Base-by-base conservation (phyloP, 1,140 invertebrate genomes). In the Lepeophtheirus salmonis region DNA sequence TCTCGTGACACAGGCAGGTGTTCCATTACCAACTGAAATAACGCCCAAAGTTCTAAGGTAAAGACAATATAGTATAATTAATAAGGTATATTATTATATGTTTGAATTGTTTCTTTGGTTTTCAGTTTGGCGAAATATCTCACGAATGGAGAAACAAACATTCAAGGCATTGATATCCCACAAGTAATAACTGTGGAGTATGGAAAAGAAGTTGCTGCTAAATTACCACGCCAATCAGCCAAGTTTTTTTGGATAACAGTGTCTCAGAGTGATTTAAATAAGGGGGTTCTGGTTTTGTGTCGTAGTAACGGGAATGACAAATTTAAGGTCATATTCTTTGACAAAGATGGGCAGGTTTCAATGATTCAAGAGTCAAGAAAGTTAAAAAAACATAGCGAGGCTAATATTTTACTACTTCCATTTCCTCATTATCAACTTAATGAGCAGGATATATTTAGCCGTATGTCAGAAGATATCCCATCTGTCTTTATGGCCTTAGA, bases 271-370 rank as follows among this genome's bases (percentile, higher is more conserved):
- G 59, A 61, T 18, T 26, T 61, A 16, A 52, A 61, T 12, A 17
- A 3, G 1, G 59, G 59, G 3, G 59, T 61, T 12, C 54, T 61
- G 13, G 25, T 61, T 13, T 20, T 13, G 12, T 61, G 59, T 50
- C 54, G n/a, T 18, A 55, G 41, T 13, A 53, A 48, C 1, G 59
- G 59, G 17, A 55, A 53, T 13, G 59, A 61, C 49, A 61, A 61
- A 50, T 61, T 61, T 23, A 61, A 61, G 50, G 21, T 61, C 12
- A 48, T 61, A 3, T 61, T 61, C 25, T 61, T 61, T 20, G 59
- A 61, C 59, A 54, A 61, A n/a, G 59, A 61, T 14, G 59, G 59
- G 2, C 59, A 61, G 13, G 59, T 61, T 3, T 50, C 59, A 10
- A 61, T 61, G 59, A 48, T 61, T n/a, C 41, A 61, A 20, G 59